Evolutionary conservation across 92 coral and sea anemone genomes (phyloP), one percentile per base, ranked within the genome.

Genomic region (Montipora capitata): DNA sequence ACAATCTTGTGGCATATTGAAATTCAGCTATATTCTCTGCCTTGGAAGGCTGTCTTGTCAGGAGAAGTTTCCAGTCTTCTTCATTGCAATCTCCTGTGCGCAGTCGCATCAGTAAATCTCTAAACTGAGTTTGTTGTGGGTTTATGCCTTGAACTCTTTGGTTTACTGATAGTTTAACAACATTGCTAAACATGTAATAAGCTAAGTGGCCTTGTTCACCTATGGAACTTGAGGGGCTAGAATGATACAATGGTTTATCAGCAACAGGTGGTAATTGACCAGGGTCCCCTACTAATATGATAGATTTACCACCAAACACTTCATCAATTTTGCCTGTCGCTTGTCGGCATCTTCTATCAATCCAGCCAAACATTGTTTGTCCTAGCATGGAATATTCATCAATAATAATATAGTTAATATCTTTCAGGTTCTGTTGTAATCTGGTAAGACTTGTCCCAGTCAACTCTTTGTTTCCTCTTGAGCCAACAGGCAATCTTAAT

Each of bases 371-470:
- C 79, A 81, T 66, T 49, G 91, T 87, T 87, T 87, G 87, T 52
- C 91, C 91, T 14, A 79, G 91, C 87, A 87, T 87, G 52, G 82
- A 88, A 42, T 87, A 87, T 87, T 87, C 91, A 87, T 87, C 91
- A 44, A 87, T 65, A 41, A 18, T 62, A 65, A 86, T 78, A 69
- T 86, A 77, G 78, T 66, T 61, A 38, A 86, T 86, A 16, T 86
- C 86, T 78, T 78, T 86, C 39, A 86, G 76, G 68, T 41, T 86
- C n/a, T n/a, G n/a, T n/a, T n/a, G n/a, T n/a, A n/a, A n/a, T n/a
- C n/a, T n/a, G n/a, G n/a, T n/a, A n/a, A n/a, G 40, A 61, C 11
- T 79, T 86, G 90, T 66, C n/a, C 90, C 90, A 78, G 86, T 77
- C 44, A 73, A 42, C 40, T 83, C 84, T 72, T 83, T 83, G 16